Evolutionary conservation across 2,797 vertebrate species (phyloP), one percentile per base, ranked within the genome.

Genomic region (Adrianichthys oophorus): DNA sequence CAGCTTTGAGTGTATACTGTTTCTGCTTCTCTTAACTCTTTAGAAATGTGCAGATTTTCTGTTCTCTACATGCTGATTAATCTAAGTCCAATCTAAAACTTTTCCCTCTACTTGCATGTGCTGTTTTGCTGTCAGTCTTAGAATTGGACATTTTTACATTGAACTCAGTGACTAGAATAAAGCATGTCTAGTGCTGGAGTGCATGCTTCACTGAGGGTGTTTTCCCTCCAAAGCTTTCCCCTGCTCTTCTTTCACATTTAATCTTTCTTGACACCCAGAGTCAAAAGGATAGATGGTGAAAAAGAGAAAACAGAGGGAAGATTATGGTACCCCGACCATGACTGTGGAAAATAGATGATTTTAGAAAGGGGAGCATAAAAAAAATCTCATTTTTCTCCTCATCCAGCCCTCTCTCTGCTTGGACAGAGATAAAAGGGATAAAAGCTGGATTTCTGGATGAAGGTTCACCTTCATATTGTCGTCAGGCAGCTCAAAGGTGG

Each of bases 291-390:
- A 62, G 61, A 74, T 45, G 26, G 64, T 24, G 62, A 65, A 51
- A 66, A 52, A 23, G 54, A 69, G 52, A 59, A 70, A 76, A 69
- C 32, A 54, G 61, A 76, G 63, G 50, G 56, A 62, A 61, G 76
- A 85, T 87, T 84, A 82, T 51, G 50, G 63, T 62, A 74, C 56
- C 73, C 57, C 62, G 72, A 84, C 72, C 81, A 72, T 79, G 72
- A 82, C 76, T 80, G 79, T 71, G 67, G 77, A 80, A 74, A 85
- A 79, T 65, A 65, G 64, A 74, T 59, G 53, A 73, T 70, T 66
- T 68, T 58, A 60, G 56, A 61, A 65, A 66, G 46, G 68, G 56
- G 63, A 49, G 56, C 56, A 60, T 59, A 57, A 72, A 59, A 65
- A 62, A 68, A 60, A 72, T 46, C 47, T 62, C 41, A 72, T 81